A percentile compares a stretch with the other conserved stretches of the same genome.
Conservation (phyloP, 2,113 vertebrate genomes). For the Mungos mungo region DNA sequence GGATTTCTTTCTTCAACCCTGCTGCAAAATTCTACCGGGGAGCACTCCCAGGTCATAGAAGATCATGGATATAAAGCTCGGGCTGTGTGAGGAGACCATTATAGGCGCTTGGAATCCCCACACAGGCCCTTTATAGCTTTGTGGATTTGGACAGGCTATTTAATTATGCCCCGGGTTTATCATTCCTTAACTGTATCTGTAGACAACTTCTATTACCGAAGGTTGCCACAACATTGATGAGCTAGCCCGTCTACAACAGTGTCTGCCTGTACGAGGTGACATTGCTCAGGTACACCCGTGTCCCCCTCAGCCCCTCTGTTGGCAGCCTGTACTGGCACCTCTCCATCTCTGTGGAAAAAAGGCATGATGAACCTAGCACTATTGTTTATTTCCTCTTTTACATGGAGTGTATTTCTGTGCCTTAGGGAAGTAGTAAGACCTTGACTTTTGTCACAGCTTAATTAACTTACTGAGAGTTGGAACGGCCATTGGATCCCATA, state of each 20-base stretch:
- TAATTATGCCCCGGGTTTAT: background rate
- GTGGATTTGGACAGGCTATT: background rate
- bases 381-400: background rate
- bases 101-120: background rate
- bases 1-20: background rate
- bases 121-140: background rate
- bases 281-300: accelerated
- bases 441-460: constrained; percentile 45
- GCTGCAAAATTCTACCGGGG: background rate
- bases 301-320: background rate
- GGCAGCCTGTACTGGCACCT: background rate
- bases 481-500: constrained; percentile 4
- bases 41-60: background rate
- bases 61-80: background rate
- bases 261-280: accelerated
- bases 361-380: background rate
- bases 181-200: background rate
- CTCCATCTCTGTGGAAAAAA: background rate
- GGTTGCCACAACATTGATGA: background rate
- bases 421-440: background rate
- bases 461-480: constrained; percentile 50
- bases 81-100: background rate
- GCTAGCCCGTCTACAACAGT: background rate
- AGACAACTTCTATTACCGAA: background rate
- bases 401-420: background rate